Conservation (phyloP, 2,113 vertebrate species). For the Meleagris gallopavo region DNA sequence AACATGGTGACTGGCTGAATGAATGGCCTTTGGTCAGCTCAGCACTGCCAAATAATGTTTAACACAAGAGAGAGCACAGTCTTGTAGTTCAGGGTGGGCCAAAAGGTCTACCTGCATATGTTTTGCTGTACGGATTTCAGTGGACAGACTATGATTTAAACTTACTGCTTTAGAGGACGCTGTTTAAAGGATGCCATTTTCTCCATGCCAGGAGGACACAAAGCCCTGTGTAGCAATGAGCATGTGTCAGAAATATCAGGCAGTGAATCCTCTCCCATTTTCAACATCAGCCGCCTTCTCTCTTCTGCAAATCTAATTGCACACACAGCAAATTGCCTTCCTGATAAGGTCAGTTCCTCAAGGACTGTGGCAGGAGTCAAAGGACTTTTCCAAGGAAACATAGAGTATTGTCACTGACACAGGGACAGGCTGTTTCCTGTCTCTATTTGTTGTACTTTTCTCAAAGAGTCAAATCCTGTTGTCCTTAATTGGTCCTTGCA, state of each 20-base stretch:
- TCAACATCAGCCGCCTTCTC: not conserved
- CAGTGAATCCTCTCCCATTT: not conserved
- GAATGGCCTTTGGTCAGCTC: not conserved
- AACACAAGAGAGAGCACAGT: not conserved
- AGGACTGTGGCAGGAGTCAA: slow-evolving; percentile 51
- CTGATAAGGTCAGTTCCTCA: slow-evolving; percentile 54
- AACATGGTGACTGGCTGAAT: not conserved
- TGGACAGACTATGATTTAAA: not conserved
- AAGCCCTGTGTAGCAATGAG: not conserved
- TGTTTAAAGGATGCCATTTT: not conserved
- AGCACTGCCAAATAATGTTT: no score
- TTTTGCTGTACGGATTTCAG: not conserved
- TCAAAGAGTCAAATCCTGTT: slow-evolving; percentile 14
- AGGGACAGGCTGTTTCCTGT: slow-evolving; percentile 46
- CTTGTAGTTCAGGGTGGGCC: not conserved
- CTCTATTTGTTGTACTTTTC: not conserved
- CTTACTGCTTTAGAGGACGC: not conserved
- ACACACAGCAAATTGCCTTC: slow-evolving; percentile 33
- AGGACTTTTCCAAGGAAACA: slow-evolving; percentile 59
- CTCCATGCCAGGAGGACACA: not conserved
- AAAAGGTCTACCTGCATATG: not conserved
- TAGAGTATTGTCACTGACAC: slow-evolving; percentile 2
- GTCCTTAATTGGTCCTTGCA: not conserved
- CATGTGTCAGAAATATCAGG: not conserved
- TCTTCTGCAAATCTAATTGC: not conserved